phyloP scores from a whole-genome alignment of 1,140 invertebrate genomes.

The Anadara kagoshimensis region DNA sequence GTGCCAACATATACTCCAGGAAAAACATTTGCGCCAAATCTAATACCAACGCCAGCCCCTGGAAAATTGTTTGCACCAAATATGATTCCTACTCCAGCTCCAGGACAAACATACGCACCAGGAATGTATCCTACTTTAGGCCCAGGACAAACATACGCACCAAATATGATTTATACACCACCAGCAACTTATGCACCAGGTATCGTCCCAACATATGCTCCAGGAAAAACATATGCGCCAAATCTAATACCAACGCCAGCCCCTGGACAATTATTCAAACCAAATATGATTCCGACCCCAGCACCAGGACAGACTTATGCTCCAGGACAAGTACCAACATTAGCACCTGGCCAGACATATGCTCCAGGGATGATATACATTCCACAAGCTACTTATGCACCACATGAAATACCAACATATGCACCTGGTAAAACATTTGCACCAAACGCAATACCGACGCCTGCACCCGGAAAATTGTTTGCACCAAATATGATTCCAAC shows the following conservation, averaged over 20 bases:
- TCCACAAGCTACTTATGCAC: conserved; percentile 32
- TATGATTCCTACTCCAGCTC: conserved; percentile 26
- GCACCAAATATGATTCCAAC: conserved; percentile 33
- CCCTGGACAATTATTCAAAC: conserved; percentile 20
- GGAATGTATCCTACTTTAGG: conserved; percentile 20
- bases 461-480: conserved; percentile 41
- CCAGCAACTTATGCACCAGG: conserved; percentile 18
- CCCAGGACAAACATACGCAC: conserved; percentile 27
- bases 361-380: conserved; percentile 48
- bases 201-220: conserved; percentile 6
- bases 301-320: conserved; percentile 33
- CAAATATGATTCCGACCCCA: conserved; percentile 27
- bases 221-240: conserved; percentile 11
- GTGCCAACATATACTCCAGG: conserved; percentile 45
- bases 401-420: conserved; percentile 17
- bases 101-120: conserved; percentile 34
- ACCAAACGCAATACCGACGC: conserved; percentile 23
- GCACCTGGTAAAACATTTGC: conserved; percentile 20
- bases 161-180: conserved; percentile 16
- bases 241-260: conserved; percentile 1
- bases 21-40: conserved; percentile 40
- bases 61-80: conserved; percentile 30
- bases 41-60: conserved; percentile 38
- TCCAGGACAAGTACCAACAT: conserved; percentile 26
- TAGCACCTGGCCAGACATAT: conserved; percentile 27